Base-by-base conservation (phyloP, 2,797 vertebrate genomes). In the Epinephelus awoara region DNA sequence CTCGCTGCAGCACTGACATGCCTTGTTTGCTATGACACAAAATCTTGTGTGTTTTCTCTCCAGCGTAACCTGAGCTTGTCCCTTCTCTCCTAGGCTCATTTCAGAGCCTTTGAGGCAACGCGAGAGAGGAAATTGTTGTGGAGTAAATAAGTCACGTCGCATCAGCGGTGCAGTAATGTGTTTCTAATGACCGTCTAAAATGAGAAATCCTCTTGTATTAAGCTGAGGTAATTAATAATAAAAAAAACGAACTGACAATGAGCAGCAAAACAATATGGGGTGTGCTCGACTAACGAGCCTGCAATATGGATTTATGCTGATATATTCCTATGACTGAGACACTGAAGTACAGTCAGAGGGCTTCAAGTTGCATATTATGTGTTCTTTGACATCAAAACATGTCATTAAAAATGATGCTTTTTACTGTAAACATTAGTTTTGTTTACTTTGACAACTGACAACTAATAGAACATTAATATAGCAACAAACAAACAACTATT, bases 151-250 rank as follows among this genome's bases (percentile, higher is more conserved):
- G 89, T 92, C 88, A 89, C 79, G 77, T 92, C 29, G 84, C 87
- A 81, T 89, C 86, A 90, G 88, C 47, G 74, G 89, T 87, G 92
- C 83, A 21, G 84, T 93, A 91, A 94, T 93, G 88, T 84, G 90
- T 92, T 93, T 89, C 86, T 94, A 93, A 94, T 94, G 91, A 92
- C 89, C 57, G 25, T 88, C 85, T 86, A 84, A 90, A 94, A 92
- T 91, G 85, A 91, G 89, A 90, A 94, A 91, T 92, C 85, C 86
- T 88, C 76, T 83, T 52, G 67, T 89, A 92, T 92, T 88, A 91
- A 82, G 83, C 78, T 4, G 72, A 81, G 67, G 86, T 91, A 93
- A 93, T 94, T 93, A 94, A 93, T 93, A 92, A 87, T 61, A 75
- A 76, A 76, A 75, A 89, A 89, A 88, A 82, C 46, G n/a, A 87